A percentile compares a stretch with the other conserved stretches of the same genome.
phyloP scores from a whole-genome alignment of 2,797 vertebrate species.

The Hafferia zeledoni region DNA sequence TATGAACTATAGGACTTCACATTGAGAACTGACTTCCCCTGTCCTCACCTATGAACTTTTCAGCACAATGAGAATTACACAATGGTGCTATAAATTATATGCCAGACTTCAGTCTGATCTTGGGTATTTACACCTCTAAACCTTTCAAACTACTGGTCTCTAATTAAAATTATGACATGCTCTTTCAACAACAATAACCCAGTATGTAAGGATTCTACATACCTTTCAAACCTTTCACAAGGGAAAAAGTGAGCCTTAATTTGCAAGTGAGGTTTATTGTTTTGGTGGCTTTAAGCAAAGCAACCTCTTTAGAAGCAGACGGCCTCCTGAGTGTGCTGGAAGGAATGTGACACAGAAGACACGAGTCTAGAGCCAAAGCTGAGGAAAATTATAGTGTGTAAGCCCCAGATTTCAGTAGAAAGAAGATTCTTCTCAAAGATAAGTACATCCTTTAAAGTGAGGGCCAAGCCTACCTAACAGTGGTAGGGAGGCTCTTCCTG shows the following conservation, averaged over 20 bases:
- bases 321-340: not conserved
- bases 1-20: not conserved
- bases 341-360: not conserved
- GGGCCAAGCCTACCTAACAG: not conserved
- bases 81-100: not conserved
- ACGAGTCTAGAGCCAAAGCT: not conserved
- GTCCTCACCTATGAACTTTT: not conserved
- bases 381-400: not conserved
- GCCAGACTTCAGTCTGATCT: not conserved
- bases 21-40: not conserved
- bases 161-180: conserved; percentile 41
- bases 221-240: conserved; percentile 25
- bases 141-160: conserved; percentile 6
- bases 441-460: not conserved
- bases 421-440: not conserved
- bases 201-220: not conserved
- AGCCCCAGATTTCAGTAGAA: not conserved
- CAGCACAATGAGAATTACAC: not conserved
- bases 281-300: conserved; percentile 7
- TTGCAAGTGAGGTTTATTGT: conserved; percentile 10
- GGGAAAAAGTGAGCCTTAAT: not conserved
- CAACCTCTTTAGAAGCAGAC: not conserved
- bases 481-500: not conserved
- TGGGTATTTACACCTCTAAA: not conserved
- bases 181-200: conserved; percentile 1